Percentiles rank a stretch among this genome's conserved stretches.
phyloP scores from a whole-genome alignment of 2,113 vertebrate species.

The Pyxicephalus adspersus region DNA sequence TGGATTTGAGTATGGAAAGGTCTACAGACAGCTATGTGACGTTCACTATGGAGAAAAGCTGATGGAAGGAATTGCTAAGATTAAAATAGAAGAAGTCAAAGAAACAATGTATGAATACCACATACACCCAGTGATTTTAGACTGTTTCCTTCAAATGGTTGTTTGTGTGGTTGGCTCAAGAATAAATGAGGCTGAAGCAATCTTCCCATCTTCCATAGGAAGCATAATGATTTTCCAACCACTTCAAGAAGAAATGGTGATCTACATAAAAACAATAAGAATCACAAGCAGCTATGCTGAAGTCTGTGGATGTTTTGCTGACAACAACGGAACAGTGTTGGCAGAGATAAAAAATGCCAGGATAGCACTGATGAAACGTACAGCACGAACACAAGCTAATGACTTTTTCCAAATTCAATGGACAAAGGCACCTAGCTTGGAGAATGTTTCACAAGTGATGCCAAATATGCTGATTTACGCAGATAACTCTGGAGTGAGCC shows the following conservation, averaged over 20 bases:
- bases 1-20: constrained; percentile 80
- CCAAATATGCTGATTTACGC: constrained; percentile 80
- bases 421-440: constrained; percentile 53
- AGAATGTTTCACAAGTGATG: constrained; percentile 25
- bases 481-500: constrained; percentile 76
- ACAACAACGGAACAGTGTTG: constrained; percentile 73
- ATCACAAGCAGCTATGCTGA: constrained; percentile 72
- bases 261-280: constrained; percentile 76
- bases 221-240: constrained; percentile 73
- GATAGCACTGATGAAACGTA: constrained; percentile 70
- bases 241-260: constrained; percentile 77
- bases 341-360: constrained; percentile 76
- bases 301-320: constrained; percentile 82
- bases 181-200: constrained; percentile 59
- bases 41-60: constrained; percentile 77
- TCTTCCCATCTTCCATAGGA: constrained; percentile 79
- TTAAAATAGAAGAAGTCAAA: constrained; percentile 69
- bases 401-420: constrained; percentile 78
- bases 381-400: constrained; percentile 65
- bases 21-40: constrained; percentile 75
- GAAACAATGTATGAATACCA: constrained; percentile 74
- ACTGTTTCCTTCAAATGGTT: constrained; percentile 83
- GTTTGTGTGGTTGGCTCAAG: constrained; percentile 64
- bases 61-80: constrained; percentile 76
- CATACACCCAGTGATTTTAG: constrained; percentile 82